Evolutionary conservation across 2,888 invertebrate species (phyloP).

Genomic region (Strigamia transsilvanica): DNA sequence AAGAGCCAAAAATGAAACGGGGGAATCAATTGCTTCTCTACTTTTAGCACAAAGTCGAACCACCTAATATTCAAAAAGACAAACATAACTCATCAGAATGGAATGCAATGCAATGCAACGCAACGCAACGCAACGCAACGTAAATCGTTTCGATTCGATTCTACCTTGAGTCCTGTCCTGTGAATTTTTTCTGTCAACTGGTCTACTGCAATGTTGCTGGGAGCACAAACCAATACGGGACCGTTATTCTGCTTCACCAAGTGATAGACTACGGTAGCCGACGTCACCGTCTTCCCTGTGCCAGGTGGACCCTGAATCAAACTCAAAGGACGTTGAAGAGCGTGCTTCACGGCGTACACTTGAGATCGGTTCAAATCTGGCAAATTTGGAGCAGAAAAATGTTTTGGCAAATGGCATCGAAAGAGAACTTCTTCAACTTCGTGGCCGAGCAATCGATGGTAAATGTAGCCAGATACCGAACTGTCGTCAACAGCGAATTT

Average conservation of each 20-base stretch:
- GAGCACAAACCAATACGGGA: slow-evolving; percentile 94
- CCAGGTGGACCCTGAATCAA: slow-evolving; percentile 96
- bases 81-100: not conserved
- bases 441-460: slow-evolving; percentile 93
- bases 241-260: slow-evolving; percentile 93
- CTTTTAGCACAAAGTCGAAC: slow-evolving; percentile 97
- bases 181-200: slow-evolving; percentile 99
- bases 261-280: slow-evolving; percentile 98
- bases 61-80: slow-evolving; percentile 60
- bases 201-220: slow-evolving; percentile 99
- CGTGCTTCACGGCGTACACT: slow-evolving; percentile 98
- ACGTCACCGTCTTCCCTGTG: slow-evolving; percentile 99
- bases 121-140: too few species aligned
- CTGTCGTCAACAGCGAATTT: slow-evolving; percentile 96
- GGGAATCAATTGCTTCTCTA: slow-evolving; percentile 96
- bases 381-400: slow-evolving; percentile 95
- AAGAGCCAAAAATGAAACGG: slow-evolving; percentile 93
- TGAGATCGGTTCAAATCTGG: slow-evolving; percentile 98
- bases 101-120: too few species aligned
- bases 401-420: slow-evolving; percentile 90
- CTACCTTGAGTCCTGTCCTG: slow-evolving; percentile 87
- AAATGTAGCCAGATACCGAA: slow-evolving; percentile 97
- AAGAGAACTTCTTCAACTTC: slow-evolving; percentile 93
- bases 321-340: slow-evolving; percentile 92
- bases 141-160: not conserved